Percentiles rank a stretch among this genome's conserved stretches.
phyloP scores from a whole-genome alignment of 2,113 vertebrate genomes.

The Mellivora capensis region DNA sequence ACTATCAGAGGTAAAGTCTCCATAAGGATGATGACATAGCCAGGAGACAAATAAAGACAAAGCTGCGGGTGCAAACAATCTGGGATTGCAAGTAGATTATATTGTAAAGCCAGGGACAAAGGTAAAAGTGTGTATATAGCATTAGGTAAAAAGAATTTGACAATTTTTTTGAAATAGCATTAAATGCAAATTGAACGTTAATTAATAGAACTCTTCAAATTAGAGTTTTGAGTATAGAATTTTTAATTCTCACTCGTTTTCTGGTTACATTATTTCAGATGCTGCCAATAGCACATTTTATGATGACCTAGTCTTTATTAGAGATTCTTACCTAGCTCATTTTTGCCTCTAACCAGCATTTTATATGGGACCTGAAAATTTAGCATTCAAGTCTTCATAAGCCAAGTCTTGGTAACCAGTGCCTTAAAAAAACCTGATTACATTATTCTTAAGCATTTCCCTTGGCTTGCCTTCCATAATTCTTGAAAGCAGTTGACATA shows the following conservation, averaged over 20 bases:
- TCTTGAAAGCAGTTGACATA: constrained; percentile 67
- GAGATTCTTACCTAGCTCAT: not conserved
- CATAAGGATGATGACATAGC: not conserved
- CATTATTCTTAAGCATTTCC: constrained; percentile 23
- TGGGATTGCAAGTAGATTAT: not conserved
- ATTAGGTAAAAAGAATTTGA: not conserved
- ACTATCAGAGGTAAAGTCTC: not conserved
- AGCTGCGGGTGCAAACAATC: not conserved
- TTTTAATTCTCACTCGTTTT: not conserved
- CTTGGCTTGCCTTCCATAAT: constrained; percentile 28
- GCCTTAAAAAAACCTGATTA: not conserved
- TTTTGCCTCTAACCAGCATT: not conserved
- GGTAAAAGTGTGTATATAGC: not conserved
- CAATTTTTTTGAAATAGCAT: not conserved
- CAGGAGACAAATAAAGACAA: not conserved
- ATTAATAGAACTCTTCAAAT: not conserved
- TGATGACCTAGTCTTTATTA: not conserved
- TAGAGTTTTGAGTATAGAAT: not conserved
- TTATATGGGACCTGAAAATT: not conserved
- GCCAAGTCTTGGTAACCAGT: not conserved
- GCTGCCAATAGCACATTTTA: not conserved
- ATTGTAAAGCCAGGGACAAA: not conserved
- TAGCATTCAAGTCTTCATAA: not conserved
- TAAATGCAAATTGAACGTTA: not conserved
- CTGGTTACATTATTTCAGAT: not conserved